Evolutionary conservation across 2,797 vertebrate species (phyloP), one percentile per base, ranked within the genome.

Genomic region (Crotalus adamanteus): DNA sequence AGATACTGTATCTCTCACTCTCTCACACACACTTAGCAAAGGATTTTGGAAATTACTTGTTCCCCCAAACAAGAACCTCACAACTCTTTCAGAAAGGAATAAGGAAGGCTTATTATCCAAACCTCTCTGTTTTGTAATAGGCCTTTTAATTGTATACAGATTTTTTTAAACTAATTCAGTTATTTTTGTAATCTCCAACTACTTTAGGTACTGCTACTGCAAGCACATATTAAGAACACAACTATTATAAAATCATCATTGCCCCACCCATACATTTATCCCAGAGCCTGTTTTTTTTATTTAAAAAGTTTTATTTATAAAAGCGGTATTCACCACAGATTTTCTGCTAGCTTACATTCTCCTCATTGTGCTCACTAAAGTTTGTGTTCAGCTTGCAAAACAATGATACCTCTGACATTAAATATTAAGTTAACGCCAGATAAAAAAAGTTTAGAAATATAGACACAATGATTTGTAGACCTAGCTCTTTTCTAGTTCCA

Each of bases 381-480:
- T 0, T 37, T 2, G 2, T 31, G 6, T 42, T n/a, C 87, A 90
- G 91, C 37, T 91, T 92, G 95, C 18, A 94, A 86, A 94, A 60
- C 90, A 92, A 87, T 73, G 8, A 94, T 90, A 94, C 56, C 90
- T 94, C 94, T 95, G 95, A 95, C 94, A 95, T 95, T 92, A 95
- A 61, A 95, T 87, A 94, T 94, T 95, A 93, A 95, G 94, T 92
- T 94, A 95, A 95, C 96, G 95, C 94, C 91, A 92, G 91, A 92
- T 95, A 96, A 92, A 93, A 95, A 96, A 47, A 60, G 92, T 93
- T 94, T 91, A 96, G 95, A 96, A 96, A 93, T 95, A 96, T 96
- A 92, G 96, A 93, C 96, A 97, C 96, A 96, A 95, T 93, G 95
- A 95, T 93, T 95, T 95, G 95, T 91, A 95, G 95, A 93, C 94